Evolutionary conservation across 1,140 invertebrate species (phyloP).

Genomic region (Drosophila ficusphila): DNA sequence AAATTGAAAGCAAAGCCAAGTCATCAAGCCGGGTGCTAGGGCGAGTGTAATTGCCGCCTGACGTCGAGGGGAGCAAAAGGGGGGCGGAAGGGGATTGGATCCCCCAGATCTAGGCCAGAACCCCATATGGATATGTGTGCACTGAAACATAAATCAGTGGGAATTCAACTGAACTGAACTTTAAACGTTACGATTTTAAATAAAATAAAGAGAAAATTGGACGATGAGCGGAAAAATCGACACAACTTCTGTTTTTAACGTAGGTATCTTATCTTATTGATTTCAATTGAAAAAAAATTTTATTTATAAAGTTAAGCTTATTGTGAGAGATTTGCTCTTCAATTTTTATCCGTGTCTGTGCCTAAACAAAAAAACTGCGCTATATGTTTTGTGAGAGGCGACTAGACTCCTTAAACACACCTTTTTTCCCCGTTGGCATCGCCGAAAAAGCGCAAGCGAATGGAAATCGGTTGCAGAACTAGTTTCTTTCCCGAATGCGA

Average conservation of each 20-base stretch:
- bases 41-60: slow-evolving; percentile 58
- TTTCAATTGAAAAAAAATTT: too few relatives aligned
- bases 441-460: slow-evolving; percentile 46
- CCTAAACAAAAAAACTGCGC: slow-evolving; percentile 51
- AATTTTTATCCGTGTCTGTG: slow-evolving; percentile 24
- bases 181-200: too few relatives aligned
- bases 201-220: too few relatives aligned
- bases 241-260: too few relatives aligned
- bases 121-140: not conserved
- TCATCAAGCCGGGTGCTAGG: slow-evolving; percentile 48
- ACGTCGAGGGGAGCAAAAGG: too few relatives aligned
- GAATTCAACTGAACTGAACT: too few relatives aligned
- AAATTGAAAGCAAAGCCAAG: slow-evolving; percentile 61
- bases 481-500: slow-evolving; percentile 66
- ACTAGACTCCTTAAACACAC: slow-evolving; percentile 21
- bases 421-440: not conserved
- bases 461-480: slow-evolving; percentile 76
- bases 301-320: too few relatives aligned
- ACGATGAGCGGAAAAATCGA: too few relatives aligned
- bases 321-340: not conserved
- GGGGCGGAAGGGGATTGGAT: not conserved
- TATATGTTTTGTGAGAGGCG: slow-evolving; percentile 78
- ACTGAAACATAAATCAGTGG: not conserved
- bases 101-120: not conserved
- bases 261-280: too few relatives aligned